Conservation (phyloP, 2,797 vertebrate genomes). For the Anabas testudineus region DNA sequence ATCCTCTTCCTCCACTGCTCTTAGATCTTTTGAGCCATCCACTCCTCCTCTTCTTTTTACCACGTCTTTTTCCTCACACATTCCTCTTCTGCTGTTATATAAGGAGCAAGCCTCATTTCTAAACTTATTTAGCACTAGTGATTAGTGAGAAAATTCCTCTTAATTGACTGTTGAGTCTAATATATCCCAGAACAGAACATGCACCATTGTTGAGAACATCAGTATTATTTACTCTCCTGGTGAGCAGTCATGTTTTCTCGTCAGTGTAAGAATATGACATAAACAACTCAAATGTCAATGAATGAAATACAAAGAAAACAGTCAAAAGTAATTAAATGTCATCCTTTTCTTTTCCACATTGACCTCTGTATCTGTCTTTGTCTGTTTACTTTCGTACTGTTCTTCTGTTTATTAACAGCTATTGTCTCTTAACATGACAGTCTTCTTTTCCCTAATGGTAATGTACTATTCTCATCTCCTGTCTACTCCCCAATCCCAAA, state of each 20-base stretch:
- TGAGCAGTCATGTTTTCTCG: neutral
- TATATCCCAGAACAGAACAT: too few relatives aligned
- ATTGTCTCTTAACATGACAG: neutral
- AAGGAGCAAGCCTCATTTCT: conserved; percentile 8
- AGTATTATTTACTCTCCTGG: neutral
- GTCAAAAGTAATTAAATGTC: conserved; percentile 1
- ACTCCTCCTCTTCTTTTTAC: conserved; percentile 25
- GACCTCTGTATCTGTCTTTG: neutral
- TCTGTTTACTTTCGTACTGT: conserved; percentile 18
- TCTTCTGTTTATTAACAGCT: conserved; percentile 3
- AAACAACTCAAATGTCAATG: neutral
- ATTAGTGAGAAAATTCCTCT: neutral
- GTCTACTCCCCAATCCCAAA: conserved; percentile 16
- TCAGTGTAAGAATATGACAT: neutral
- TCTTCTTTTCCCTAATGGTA: conserved; percentile 13
- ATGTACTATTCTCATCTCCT: conserved; percentile 7
- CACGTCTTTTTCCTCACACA: neutral
- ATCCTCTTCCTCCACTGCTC: conserved; percentile 26
- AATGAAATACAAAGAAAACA: conserved; percentile 7
- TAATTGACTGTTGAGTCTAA: neutral
- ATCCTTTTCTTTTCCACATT: neutral
- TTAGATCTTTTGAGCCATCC: conserved; percentile 48
- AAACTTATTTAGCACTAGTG: conserved; percentile 6
- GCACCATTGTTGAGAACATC: too few relatives aligned
- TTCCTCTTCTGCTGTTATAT: conserved; percentile 2